Base-by-base conservation (phyloP, 2,888 invertebrate genomes). In the Apoda limacodes region DNA sequence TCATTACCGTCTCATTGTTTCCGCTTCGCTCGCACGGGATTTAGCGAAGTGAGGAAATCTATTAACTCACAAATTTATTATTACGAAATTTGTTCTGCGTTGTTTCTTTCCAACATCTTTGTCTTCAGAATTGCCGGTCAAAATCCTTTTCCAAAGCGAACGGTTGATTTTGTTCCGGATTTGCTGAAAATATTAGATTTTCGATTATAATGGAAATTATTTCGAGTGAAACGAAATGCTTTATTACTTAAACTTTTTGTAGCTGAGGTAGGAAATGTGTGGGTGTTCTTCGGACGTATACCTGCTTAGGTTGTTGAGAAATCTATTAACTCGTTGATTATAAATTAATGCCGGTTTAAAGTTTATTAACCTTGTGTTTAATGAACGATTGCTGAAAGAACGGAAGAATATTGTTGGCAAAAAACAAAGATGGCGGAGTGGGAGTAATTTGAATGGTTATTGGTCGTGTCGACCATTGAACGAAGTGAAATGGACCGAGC, bases 41-140 rank as follows among this genome's bases (percentile, higher is more conserved):
- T 60, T 56, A 45, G 52, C 52, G 50, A 48, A 46, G 48, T 45
- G 50, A 48, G 47, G 46, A 62, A 66, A 67, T 66, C 54, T 63
- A 60, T 65, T 63, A 64, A 61, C 56, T 60, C 60, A 62, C 54
- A 69, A 68, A 64, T 57, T 64, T 50, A 64, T 68, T 68, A 67
- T 56, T 34, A 50, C 44, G 31, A 48, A 64, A 75, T 76, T 52
- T 42, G 75, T 71, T 72, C 66, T 65, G 66, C 74, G 61, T 78
- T 72, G 74, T 76, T 72, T 69, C 60, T 57, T 51, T 50, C 50
- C 61, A 63, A 80, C 75, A 76, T 76, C 78, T 78, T 76, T 76
- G 74, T 80, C 60, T 58, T 42, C 46, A 21, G 47, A 63, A 75
- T 70, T 63, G 60, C 55, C 64, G 57, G 51, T 40, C 47, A 39